Conservation (phyloP, 2,888 invertebrate species). For the Schizaphis graminum region DNA sequence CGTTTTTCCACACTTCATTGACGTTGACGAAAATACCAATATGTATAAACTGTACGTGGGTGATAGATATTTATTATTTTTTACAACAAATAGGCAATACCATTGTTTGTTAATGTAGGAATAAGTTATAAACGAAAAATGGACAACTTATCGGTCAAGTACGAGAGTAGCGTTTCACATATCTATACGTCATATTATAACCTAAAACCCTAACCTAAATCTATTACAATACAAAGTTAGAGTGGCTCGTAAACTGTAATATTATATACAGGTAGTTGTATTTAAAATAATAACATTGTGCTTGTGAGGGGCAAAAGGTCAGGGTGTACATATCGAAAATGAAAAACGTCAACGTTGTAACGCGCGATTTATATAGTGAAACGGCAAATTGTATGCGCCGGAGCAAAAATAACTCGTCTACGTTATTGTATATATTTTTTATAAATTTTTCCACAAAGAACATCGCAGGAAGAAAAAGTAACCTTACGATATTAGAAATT, state of each 20-base stretch:
- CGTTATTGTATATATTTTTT: constrained; percentile 23
- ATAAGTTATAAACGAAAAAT: neutral
- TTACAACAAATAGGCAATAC: too few species aligned
- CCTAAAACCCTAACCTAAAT: too few species aligned
- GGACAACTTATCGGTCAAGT: neutral
- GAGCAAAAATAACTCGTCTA: neutral
- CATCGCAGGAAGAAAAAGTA: neutral
- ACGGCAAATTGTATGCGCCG: neutral
- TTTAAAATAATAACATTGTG: neutral
- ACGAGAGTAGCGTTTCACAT: neutral
- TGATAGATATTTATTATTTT: neutral
- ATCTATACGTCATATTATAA: neutral
- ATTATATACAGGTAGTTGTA: neutral
- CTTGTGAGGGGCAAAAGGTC: neutral
- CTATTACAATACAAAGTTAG: neutral
- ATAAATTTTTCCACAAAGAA: neutral
- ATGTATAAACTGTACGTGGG: too few species aligned
- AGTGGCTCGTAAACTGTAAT: neutral
- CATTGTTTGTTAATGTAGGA: neutral
- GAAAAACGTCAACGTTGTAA: neutral
- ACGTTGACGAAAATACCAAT: too few species aligned
- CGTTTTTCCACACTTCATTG: too few species aligned
- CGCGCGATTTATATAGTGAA: neutral
- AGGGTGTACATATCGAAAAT: neutral
- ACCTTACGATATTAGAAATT: neutral